Conservation (phyloP, 2,797 vertebrate species). For the Xiphorhynchus erythropygius region DNA sequence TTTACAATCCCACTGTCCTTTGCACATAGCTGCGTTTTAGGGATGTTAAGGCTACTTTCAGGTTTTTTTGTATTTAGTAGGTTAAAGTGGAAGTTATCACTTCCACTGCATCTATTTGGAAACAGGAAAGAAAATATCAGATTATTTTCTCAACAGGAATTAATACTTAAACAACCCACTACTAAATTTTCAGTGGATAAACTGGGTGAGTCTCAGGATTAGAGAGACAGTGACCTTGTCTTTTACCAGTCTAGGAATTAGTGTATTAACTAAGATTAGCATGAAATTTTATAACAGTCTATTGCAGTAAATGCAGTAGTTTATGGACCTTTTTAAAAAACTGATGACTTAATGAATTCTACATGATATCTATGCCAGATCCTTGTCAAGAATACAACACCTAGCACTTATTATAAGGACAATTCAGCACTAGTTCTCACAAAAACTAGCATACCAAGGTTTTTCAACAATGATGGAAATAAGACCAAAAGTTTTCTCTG, state of each 20-base stretch:
- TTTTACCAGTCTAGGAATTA: neutral
- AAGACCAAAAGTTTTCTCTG: neutral
- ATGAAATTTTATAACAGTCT: neutral
- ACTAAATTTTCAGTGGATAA: neutral
- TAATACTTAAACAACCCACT: neutral
- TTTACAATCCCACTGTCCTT: rapidly evolving
- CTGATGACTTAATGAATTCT: neutral
- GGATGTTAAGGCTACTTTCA: neutral
- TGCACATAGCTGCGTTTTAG: neutral
- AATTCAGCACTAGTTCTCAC: neutral
- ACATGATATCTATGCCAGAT: neutral
- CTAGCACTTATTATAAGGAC: neutral
- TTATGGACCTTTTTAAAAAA: neutral
- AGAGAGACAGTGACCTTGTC: neutral
- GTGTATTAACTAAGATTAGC: neutral
- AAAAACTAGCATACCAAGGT: neutral
- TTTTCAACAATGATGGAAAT: neutral
- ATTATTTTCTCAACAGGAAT: neutral
- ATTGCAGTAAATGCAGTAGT: neutral
- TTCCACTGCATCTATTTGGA: neutral
- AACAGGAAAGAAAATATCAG: neutral
- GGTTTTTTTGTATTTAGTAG: neutral
- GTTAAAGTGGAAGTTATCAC: neutral
- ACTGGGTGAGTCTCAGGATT: neutral
- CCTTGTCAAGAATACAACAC: neutral